These are phyloP conservation scores for Aporophyla nigra DNA, from an alignment of 2,888 invertebrate species.

Conservation along the genomic window DNA sequence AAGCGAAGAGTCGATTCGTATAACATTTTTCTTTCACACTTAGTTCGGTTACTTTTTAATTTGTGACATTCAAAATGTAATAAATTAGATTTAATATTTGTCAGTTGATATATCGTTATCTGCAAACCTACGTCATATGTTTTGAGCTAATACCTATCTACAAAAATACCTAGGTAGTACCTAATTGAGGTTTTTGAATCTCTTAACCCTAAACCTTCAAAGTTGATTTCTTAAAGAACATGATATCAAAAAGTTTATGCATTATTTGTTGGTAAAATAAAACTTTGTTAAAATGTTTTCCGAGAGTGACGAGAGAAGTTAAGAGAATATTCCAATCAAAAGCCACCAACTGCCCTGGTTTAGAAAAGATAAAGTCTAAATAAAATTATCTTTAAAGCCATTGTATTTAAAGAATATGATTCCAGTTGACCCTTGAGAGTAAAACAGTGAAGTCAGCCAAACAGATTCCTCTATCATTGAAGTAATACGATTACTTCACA, in stretches of 20 bases:
- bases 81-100: conserved; percentile 24
- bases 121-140: not conserved
- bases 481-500: conserved; percentile 12
- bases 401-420: conserved; percentile 39
- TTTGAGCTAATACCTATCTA: not conserved
- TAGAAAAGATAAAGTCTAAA: conserved; percentile 5
- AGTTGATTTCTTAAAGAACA: not conserved
- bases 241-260: too few relatives aligned
- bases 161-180: not conserved
- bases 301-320: not conserved
- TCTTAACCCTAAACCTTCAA: not conserved
- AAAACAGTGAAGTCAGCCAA: conserved; percentile 29
- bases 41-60: conserved; percentile 1
- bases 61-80: not conserved
- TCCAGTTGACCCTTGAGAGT: conserved; percentile 27
- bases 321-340: not conserved
- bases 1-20: not conserved
- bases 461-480: conserved; percentile 36
- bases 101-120: not conserved
- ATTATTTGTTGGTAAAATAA: not conserved
- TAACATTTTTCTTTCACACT: not conserved
- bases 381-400: conserved; percentile 7
- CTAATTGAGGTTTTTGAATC: not conserved
- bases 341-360: not conserved
- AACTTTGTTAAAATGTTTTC: not conserved